Evolutionary conservation across 2,888 invertebrate species (phyloP).

Genomic region (Pristionchus exspectatus): DNA sequence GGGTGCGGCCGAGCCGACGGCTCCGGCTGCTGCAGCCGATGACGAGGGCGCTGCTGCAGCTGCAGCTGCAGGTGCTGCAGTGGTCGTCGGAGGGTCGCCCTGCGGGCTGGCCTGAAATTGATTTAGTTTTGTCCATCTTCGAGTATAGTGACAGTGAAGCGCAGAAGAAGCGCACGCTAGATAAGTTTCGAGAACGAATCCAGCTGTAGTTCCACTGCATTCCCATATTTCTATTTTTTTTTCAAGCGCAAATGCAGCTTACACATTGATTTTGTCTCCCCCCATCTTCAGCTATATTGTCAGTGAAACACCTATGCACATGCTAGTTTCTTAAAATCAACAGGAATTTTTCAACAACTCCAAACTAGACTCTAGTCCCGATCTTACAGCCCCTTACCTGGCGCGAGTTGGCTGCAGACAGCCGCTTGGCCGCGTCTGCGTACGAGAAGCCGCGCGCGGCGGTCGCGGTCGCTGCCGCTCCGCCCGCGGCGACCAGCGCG

Average conservation of each 20-base stretch:
- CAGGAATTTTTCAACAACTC: background rate
- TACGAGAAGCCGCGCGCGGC: constrained; percentile 46
- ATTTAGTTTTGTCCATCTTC: no score
- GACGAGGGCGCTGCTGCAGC: background rate
- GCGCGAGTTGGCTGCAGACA: constrained; percentile 47
- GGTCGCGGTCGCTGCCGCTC: constrained; percentile 3
- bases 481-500: background rate
- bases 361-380: background rate
- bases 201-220: no score
- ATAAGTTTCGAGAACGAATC: no score
- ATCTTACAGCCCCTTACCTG: background rate
- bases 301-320: background rate
- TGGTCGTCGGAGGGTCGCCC: background rate
- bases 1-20: background rate
- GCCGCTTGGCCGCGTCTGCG: constrained; percentile 54
- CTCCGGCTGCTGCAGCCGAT: background rate
- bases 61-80: background rate
- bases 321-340: background rate
- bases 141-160: no score
- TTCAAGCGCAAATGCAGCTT: no score
- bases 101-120: background rate
- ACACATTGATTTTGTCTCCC: no score
- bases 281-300: no score
- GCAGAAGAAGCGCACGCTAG: no score
- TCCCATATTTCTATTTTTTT: no score